Evolutionary conservation across 2,888 invertebrate genomes (phyloP).

Genomic region (Noctuana brunneofusca): DNA sequence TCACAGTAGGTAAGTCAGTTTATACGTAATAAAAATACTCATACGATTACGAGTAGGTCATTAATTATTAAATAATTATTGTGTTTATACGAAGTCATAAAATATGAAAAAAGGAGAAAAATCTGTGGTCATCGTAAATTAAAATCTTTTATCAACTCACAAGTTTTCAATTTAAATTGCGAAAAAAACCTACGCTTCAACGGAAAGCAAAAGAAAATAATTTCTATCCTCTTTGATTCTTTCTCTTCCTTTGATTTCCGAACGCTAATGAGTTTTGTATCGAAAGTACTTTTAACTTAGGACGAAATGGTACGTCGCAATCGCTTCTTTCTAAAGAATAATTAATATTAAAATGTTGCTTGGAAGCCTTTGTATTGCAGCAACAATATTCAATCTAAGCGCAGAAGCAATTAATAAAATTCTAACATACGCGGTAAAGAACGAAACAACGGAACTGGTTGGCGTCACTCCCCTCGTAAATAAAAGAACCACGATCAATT

Average conservation of each 20-base stretch:
- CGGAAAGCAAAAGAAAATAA: constrained; percentile 11
- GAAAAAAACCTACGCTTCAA: constrained; percentile 17
- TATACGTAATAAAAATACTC: too few species aligned
- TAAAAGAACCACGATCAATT: constrained; percentile 55
- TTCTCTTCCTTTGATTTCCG: constrained; percentile 20
- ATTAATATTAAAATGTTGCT: constrained; percentile 12
- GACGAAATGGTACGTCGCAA: constrained; percentile 7
- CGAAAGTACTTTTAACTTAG: constrained; percentile 14
- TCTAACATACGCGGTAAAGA: constrained; percentile 13
- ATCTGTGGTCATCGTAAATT: neutral
- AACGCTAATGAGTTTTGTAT: constrained; percentile 29
- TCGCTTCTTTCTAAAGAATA: constrained; percentile 6
- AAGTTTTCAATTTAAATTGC: constrained; percentile 17
- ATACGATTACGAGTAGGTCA: too few species aligned
- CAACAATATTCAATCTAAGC: constrained; percentile 7
- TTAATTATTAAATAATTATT: too few species aligned
- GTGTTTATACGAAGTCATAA: too few species aligned
- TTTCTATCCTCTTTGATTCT: constrained; percentile 25
- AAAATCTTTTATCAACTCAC: neutral
- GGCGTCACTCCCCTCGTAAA: constrained; percentile 46
- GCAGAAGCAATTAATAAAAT: constrained; percentile 12
- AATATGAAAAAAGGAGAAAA: neutral
- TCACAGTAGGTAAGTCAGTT: too few species aligned
- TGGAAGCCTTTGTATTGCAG: neutral
- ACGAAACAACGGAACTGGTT: constrained; percentile 43